phyloP scores from a whole-genome alignment of 2,113 vertebrate species.

The Pangasianodon hypophthalmus region DNA sequence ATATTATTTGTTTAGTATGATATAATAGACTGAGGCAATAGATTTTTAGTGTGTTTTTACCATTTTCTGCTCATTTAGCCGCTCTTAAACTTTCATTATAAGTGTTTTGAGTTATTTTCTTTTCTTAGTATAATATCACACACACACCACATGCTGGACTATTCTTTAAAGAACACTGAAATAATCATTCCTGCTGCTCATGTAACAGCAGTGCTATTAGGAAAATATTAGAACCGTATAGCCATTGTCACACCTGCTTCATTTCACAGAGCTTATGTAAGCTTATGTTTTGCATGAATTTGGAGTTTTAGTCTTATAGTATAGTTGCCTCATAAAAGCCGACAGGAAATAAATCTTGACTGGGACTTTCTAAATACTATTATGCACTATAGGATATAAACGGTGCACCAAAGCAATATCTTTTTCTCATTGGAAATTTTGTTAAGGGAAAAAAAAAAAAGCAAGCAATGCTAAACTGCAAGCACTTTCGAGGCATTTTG shows the following conservation, averaged over 20 bases:
- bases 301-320: background rate
- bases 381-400: conserved; percentile 3
- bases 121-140: background rate
- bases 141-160: background rate
- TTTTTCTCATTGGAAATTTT: background rate
- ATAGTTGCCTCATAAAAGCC: background rate
- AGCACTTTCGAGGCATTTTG: background rate
- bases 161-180: background rate
- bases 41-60: background rate
- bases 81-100: background rate
- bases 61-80: background rate
- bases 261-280: conserved; percentile 1
- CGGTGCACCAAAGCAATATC: conserved; percentile 2
- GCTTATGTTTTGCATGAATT: background rate
- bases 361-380: conserved; percentile 9
- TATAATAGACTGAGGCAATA: background rate
- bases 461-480: background rate
- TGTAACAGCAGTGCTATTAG: background rate
- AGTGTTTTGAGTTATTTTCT: background rate
- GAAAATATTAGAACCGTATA: background rate
- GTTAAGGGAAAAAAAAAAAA: background rate
- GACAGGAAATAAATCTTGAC: background rate
- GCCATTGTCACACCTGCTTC: background rate
- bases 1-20: background rate
- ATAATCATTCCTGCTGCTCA: background rate